Percentiles rank a stretch among this genome's conserved stretches.
Evolutionary conservation across 2,888 invertebrate species (phyloP).

Genomic region (Ashinkailepas kermadecensis): DNA sequence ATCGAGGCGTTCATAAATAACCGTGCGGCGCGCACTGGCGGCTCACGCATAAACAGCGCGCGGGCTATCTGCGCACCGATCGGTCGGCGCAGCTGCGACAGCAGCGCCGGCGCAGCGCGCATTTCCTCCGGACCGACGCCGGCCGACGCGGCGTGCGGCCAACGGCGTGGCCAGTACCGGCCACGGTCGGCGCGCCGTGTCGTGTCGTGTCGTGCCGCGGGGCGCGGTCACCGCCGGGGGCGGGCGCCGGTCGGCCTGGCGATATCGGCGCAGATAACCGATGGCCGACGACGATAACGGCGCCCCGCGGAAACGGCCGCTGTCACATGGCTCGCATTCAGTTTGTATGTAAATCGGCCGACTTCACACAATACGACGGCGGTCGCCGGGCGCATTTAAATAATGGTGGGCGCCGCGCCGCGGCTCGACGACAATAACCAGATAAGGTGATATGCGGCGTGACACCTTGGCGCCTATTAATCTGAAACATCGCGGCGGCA

Average conservation of each 20-base stretch:
- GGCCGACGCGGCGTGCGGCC: background rate
- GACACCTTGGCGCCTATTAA: constrained; percentile 19
- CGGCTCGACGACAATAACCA: constrained; percentile 5
- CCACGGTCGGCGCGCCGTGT: too few relatives aligned
- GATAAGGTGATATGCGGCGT: constrained; percentile 4
- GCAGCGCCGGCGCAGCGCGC: background rate
- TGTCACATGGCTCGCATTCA: constrained; percentile 14
- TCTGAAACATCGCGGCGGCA: background rate
- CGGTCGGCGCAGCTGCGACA: background rate
- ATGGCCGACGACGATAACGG: background rate
- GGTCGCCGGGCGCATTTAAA: background rate
- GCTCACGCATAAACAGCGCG: constrained; percentile 11
- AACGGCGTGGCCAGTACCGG: background rate
- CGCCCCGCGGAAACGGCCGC: constrained; percentile 19
- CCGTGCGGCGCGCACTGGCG: background rate
- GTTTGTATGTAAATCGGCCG: constrained; percentile 15
- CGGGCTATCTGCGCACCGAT: background rate
- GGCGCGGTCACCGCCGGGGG: background rate
- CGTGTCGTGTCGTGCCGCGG: background rate
- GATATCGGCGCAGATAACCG: constrained; percentile 1
- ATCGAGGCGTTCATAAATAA: constrained; percentile 16
- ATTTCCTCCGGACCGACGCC: background rate
- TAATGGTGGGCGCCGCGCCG: background rate
- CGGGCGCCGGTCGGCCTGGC: background rate
- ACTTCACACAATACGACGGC: constrained; percentile 18